Evolutionary conservation across 2,797 vertebrate species (phyloP), one percentile per base, ranked within the genome.

Genomic region (Chelon labrosus): DNA sequence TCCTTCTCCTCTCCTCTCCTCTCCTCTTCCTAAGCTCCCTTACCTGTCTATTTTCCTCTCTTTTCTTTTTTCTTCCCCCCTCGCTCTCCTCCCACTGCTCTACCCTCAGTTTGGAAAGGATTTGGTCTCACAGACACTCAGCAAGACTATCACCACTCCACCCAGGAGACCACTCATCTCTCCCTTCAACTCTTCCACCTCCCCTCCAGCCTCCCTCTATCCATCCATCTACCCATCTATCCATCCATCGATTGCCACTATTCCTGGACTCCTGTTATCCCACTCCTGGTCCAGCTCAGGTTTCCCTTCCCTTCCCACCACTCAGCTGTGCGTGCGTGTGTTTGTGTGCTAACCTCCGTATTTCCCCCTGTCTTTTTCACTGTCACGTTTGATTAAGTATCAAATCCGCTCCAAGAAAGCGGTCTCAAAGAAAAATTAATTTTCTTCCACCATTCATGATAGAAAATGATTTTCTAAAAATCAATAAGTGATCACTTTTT

Each of bases 161-260:
- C 96, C 95, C 96, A 94, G 91, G 96, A 97, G 96, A 96, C 94
- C 93, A 95, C 89, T 93, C 94, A 94, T 68, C 80, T 95, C 94
- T 95, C 94, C 93, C 81, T 80, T 77, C 79, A 74, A 58, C 70
- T 64, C 57, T 53, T 13, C 41, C 37, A 58, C 69, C 38, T 38
- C 20, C 12, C 64, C 53, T 73, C 67, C 67, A 35, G 27, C 64
- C 70, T 75, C 70, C 55, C 47, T 65, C 77, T 39, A 55, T 94
- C 94, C 80, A 84, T 75, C 86, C 69, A 85, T 85, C 88, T 44
- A 75, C 37, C 82, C 74, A 82, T 85, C 80, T 81, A 90, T 86
- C 91, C 85, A 96, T 94, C 93, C 96, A 97, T 97, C 91, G 96
- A 98, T 98, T 95, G 94, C 90, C 92, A 95, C 96, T 98, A 96